Evolutionary conservation across 2,888 invertebrate genomes (phyloP), one percentile per base, ranked within the genome.

Genomic region (Pandemis corylana): DNA sequence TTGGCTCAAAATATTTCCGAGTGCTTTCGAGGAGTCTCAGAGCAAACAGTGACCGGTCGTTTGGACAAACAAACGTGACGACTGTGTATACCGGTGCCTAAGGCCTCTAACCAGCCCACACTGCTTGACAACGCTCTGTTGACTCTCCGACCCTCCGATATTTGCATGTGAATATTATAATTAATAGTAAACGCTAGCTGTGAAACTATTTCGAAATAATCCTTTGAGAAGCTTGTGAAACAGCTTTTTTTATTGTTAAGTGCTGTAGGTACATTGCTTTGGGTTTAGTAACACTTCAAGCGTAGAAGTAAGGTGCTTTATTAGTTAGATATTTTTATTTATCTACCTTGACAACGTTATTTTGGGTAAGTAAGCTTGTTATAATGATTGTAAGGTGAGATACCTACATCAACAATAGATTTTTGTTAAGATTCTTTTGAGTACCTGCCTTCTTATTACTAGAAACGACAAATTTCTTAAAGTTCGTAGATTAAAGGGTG

Each of bases 21-120:
- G 91, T 90, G 89, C 86, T 89, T 87, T 91, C 84, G 88, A 90
- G 87, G 87, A 89, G 89, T 87, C 88, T 85, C 85, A 83, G 84
- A 85, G 88, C 89, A 94, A 94, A 94, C 87, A 94, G 86, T 88
- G 94, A 93, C 93, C 93, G 93, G 92, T 93, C 85, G 87, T 86
- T 88, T 92, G 87, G 86, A 82, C 89, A 93, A 92, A 94, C 89
- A 94, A 84, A 86, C 87, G 83, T 80, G 79, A 81, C 79, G 85
- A 78, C 83, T 82, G 80, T 81, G 79, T 73, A 62, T 75, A 84
- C 84, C 84, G 85, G 83, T 87, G 73, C 70, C 69, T 67, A 72
- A 70, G 86, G 84, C 89, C 90, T 89, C 87, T 83, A 79, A 79
- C 82, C 82, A 86, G 87, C 87, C 87, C 86, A 88, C 88, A 87